phyloP scores from a whole-genome alignment of 1,140 invertebrate genomes.

The Calephelis virginiensis region DNA sequence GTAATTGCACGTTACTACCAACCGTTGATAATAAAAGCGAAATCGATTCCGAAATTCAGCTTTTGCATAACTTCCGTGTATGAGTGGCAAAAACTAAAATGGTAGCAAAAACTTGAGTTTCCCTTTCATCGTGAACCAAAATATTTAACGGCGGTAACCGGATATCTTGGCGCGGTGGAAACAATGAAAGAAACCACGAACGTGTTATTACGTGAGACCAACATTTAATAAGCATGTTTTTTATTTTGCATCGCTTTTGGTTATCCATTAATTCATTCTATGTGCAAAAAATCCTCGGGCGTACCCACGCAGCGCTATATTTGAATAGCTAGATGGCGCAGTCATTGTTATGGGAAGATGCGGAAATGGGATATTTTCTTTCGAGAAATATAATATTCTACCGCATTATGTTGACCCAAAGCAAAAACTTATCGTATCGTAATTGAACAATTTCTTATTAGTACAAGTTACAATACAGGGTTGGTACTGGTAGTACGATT shows the following conservation, averaged over 20 bases:
- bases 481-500: neutral
- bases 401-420: conserved; percentile 65
- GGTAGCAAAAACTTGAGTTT: conserved; percentile 72
- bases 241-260: conserved; percentile 70
- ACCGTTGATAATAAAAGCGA: conserved; percentile 60
- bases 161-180: conserved; percentile 70
- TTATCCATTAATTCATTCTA: conserved; percentile 75
- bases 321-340: conserved; percentile 72
- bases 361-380: conserved; percentile 79
- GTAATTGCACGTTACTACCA: conserved; percentile 69
- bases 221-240: conserved; percentile 76
- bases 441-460: conserved; percentile 21
- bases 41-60: conserved; percentile 65
- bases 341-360: conserved; percentile 74
- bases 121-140: conserved; percentile 73
- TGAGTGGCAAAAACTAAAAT: conserved; percentile 66
- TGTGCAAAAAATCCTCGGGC: conserved; percentile 65
- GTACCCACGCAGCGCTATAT: conserved; percentile 61
- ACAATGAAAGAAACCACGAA: conserved; percentile 73
- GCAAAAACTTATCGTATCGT: conserved; percentile 39
- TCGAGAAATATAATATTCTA: conserved; percentile 76
- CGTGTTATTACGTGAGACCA: conserved; percentile 76
- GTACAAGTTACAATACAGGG: conserved; percentile 3
- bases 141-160: conserved; percentile 77
- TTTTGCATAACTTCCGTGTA: conserved; percentile 77